phyloP scores from a whole-genome alignment of 2,797 vertebrate genomes.

The Melanotaenia boesemani region DNA sequence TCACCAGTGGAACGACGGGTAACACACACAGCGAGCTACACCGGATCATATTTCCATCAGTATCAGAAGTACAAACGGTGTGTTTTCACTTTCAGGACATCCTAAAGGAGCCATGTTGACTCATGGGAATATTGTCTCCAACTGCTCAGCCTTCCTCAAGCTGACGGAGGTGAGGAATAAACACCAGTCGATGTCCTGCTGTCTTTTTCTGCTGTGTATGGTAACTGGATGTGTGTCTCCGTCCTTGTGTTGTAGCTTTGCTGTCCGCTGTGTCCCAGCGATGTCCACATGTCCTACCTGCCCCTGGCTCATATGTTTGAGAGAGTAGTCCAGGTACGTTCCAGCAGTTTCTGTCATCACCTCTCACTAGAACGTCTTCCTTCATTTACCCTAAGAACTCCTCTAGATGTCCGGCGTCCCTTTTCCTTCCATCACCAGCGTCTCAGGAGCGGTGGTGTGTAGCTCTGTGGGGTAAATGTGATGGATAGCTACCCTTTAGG shows the following conservation, averaged over 20 bases:
- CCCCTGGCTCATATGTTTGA: conserved; percentile 88
- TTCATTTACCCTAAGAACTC: no score
- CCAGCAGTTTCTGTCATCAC: conserved; percentile 4
- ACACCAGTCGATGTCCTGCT: conserved; percentile 82
- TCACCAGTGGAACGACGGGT: conserved; percentile 95
- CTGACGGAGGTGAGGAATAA: conserved; percentile 85
- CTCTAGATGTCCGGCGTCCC: no score
- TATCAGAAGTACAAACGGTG: neutral
- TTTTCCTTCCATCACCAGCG: no score
- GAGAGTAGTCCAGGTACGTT: conserved; percentile 82
- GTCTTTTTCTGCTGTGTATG: conserved; percentile 89
- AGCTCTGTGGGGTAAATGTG: no score
- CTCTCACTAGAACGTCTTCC: no score
- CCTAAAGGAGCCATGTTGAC: conserved; percentile 95
- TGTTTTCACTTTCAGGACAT: conserved; percentile 80
- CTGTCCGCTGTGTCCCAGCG: conserved; percentile 64
- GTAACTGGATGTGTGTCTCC: neutral
- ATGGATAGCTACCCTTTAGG: no score
- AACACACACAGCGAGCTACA: neutral
- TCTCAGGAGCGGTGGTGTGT: no score
- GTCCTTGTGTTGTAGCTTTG: conserved; percentile 65
- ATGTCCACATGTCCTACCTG: conserved; percentile 84
- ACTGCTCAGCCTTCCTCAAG: conserved; percentile 92
- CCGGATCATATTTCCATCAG: neutral
- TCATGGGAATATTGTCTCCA: conserved; percentile 91